Evolutionary conservation across 2,888 invertebrate species (phyloP), one percentile per base, ranked within the genome.

Genomic region (Orchesellides sinensis): DNA sequence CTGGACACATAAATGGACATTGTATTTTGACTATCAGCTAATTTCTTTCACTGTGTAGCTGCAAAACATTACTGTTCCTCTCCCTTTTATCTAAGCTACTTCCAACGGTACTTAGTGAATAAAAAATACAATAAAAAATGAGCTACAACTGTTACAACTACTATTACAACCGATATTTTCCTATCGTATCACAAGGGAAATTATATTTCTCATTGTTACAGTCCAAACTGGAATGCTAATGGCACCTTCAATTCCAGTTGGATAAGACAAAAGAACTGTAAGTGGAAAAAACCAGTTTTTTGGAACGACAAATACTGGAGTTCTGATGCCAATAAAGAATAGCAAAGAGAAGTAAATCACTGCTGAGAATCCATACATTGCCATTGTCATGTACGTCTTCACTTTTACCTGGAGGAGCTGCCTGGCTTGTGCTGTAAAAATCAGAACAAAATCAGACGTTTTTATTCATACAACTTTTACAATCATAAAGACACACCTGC

Each of bases 221-320:
- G 83, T 84, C 85, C 85, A 88, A 2, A 83, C 65, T 0, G 86
- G 80, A 49, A 88, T 85, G 61, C 86, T 85, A 17, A 88, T 83
- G n/a, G 83, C 86, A 70, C 88, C 88, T 27, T 85, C 83, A 27
- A 86, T 52, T 56, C 84, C 87, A 12, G 87, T 87, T 10, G 88
- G 88, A 72, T 85, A 87, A 3, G 88, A 66, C 12, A 88, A 70
- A 12, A 87, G 14, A 10, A 56, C 19, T 3, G 68, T 73, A 0
- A 88, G 32, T 6, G 88, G 88, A 32, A 75, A 85, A 47, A 86
- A 86, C 87, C 87, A 88, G 17, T 82, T 61, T 29, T 83, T 78
- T n/a, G 88, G 86, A 23, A 88, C 75, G 3, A 88, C 69, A 40
- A 88, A 83, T 8, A 88, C 88, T 8, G 88, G 87, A 8, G 80